Percentiles rank a stretch among this genome's conserved stretches.
Evolutionary conservation across 1,140 invertebrate genomes (phyloP).

Genomic region (Kradibia gibbosae): DNA sequence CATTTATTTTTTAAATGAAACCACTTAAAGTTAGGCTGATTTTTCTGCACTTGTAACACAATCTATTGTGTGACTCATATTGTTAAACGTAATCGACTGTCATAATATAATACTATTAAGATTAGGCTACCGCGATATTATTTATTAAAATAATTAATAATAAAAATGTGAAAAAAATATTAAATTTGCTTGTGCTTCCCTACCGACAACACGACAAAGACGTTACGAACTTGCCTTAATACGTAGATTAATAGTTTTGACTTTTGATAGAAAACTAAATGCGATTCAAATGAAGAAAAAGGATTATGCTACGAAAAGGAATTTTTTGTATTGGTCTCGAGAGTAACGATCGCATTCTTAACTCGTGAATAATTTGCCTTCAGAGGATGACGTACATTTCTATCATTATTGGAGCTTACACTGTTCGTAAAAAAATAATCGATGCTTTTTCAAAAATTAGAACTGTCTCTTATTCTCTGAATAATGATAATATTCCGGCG

Average conservation of each 20-base stretch:
- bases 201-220: too few species aligned
- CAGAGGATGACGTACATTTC: background rate
- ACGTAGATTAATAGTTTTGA: background rate
- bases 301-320: background rate
- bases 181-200: too few species aligned
- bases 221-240: too few species aligned
- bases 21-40: background rate
- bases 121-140: too few species aligned
- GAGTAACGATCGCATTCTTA: conserved; percentile 19
- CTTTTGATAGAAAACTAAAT: background rate
- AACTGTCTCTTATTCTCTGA: background rate
- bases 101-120: too few species aligned
- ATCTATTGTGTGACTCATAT: too few species aligned
- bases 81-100: too few species aligned
- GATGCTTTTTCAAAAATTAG: conserved; percentile 1
- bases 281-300: conserved; percentile 17
- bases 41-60: background rate
- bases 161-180: too few species aligned
- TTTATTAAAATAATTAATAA: too few species aligned
- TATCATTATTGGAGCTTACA: conserved; percentile 7
- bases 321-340: background rate
- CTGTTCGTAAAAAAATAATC: background rate
- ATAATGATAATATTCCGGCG: background rate
- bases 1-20: background rate
- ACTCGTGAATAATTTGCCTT: conserved; percentile 18